phyloP scores from a whole-genome alignment of 2,113 vertebrate genomes.

The Poeciliopsis occidentalis region DNA sequence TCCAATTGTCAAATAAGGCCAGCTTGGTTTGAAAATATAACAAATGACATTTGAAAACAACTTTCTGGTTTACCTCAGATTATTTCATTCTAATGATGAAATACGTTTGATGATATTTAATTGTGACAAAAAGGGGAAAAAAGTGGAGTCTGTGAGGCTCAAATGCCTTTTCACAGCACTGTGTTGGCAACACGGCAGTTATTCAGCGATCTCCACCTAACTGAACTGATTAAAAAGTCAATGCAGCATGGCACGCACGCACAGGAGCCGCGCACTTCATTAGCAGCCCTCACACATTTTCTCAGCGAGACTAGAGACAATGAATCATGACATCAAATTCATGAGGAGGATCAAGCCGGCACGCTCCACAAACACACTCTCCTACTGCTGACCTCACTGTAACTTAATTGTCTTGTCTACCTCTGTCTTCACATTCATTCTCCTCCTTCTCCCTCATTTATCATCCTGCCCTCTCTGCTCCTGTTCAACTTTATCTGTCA shows the following conservation, averaged over 20 bases:
- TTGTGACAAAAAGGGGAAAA: no score
- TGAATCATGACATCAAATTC: constrained; percentile 84
- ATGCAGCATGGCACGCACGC: neutral
- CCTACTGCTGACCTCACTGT: constrained; percentile 35
- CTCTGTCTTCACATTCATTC: constrained; percentile 10
- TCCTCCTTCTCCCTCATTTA: constrained; percentile 28
- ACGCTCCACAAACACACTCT: constrained; percentile 29
- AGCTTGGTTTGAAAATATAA: no score
- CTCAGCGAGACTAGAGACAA: constrained; percentile 76
- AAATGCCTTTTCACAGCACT: no score
- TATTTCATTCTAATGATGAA: no score
- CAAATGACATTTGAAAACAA: no score
- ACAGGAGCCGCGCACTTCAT: constrained; percentile 23
- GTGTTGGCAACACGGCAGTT: neutral
- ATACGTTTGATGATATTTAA: no score
- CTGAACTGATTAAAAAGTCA: neutral
- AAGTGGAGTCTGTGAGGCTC: no score
- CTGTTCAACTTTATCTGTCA: constrained; percentile 37
- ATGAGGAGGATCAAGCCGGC: constrained; percentile 77
- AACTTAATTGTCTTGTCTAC: constrained; percentile 30
- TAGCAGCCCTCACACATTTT: constrained; percentile 14
- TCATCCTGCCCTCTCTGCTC: constrained; percentile 34
- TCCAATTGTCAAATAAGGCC: no score
- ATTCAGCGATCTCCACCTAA: neutral
- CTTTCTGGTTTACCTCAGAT: no score